Conservation (phyloP, 2,888 invertebrate species). For the Phorcus lineatus region DNA sequence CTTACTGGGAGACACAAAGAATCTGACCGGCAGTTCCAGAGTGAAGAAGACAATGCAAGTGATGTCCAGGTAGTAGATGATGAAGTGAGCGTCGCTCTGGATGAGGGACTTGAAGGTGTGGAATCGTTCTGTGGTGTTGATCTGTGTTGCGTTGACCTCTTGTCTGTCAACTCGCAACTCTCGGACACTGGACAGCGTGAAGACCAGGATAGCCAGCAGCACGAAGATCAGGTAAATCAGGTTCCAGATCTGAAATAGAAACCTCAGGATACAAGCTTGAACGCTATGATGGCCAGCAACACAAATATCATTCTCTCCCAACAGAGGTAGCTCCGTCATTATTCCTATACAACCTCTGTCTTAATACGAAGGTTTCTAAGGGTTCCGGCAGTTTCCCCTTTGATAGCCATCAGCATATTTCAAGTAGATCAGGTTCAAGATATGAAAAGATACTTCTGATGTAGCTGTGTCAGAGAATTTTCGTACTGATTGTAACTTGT, state of each 20-base stretch:
- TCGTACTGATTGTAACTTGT: too few relatives aligned
- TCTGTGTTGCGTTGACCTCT: neutral
- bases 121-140: constrained; percentile 5
- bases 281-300: too few relatives aligned
- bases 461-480: too few relatives aligned
- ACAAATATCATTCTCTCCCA: too few relatives aligned
- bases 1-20: constrained; percentile 44
- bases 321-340: too few relatives aligned
- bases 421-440: too few relatives aligned
- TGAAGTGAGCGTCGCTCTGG: neutral
- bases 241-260: constrained; percentile 43
- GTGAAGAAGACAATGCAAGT: constrained; percentile 53
- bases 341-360: too few relatives aligned
- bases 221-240: constrained; percentile 49
- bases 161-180: constrained; percentile 1
- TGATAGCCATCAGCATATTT: too few relatives aligned
- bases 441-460: too few relatives aligned
- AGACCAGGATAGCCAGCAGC: constrained; percentile 35
- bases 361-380: too few relatives aligned
- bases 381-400: too few relatives aligned
- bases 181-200: constrained; percentile 33
- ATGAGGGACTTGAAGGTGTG: constrained; percentile 19
- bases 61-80: constrained; percentile 43
- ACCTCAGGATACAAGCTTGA: too few relatives aligned
- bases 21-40: constrained; percentile 50